Evolutionary conservation across 2,888 invertebrate genomes (phyloP).

Genomic region (Tenthredo mesomela): DNA sequence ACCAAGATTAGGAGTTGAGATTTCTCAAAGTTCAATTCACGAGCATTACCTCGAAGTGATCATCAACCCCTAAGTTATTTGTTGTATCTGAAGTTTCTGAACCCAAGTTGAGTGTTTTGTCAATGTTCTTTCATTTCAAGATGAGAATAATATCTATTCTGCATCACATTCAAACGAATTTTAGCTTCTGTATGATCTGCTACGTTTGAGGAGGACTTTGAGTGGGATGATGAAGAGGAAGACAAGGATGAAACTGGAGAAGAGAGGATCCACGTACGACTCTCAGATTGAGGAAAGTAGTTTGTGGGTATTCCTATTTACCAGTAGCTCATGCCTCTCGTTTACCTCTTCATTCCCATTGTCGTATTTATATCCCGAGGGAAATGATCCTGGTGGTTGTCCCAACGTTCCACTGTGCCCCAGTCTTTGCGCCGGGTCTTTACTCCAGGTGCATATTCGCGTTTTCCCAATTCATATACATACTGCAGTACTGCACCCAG

Average conservation of each 20-base stretch:
- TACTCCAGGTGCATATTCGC: conserved; percentile 3
- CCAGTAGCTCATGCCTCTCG: background rate
- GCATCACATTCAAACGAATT: too few relatives aligned
- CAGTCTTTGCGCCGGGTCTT: background rate
- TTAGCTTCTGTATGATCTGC: too few relatives aligned
- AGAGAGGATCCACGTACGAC: background rate
- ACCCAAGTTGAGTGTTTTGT: background rate
- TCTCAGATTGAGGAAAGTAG: background rate
- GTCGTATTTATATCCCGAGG: conserved; percentile 41
- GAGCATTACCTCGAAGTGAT: too few relatives aligned
- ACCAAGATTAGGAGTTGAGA: background rate
- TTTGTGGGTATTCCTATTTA: background rate
- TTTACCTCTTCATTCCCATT: conserved; percentile 2
- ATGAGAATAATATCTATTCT: background rate
- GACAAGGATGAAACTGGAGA: background rate
- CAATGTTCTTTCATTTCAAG: background rate
- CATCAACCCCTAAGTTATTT: background rate
- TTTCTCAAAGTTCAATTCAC: background rate
- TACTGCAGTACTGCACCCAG: background rate
- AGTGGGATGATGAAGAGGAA: background rate
- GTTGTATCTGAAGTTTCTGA: background rate
- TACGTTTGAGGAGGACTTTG: too few relatives aligned
- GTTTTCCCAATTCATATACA: conserved; percentile 8
- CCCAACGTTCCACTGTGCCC: background rate
- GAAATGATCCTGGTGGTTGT: conserved; percentile 36